Base-by-base conservation (phyloP, 2,888 invertebrate species). In the Nomada hirtipes region DNA sequence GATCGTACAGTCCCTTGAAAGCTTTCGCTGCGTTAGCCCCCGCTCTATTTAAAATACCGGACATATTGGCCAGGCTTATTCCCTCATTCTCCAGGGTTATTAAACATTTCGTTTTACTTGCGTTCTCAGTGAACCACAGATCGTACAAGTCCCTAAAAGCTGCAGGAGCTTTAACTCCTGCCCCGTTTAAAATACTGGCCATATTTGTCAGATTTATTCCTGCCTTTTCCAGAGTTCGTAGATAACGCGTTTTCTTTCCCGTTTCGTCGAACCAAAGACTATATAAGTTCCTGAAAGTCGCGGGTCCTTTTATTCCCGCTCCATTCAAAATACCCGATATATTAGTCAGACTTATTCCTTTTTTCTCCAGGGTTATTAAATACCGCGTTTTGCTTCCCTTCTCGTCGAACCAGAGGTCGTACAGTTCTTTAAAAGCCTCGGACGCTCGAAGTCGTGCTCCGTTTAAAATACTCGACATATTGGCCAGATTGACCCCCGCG, bases 111-210 rank as follows among this genome's bases (percentile, higher is more conserved):
- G 82, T 80, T 70, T 72, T 73, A 26, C 71, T 83, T 59, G 77
- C 80, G 4, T 75, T 9, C 9, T 2, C 74, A 78, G 85, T 83
- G 87, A 91, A 89, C 84, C 88, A 90, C 36, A 83, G 73, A 64
- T 68, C 77, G 85, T 87, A 84, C 7, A 91, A 86, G 29, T 88
- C 79, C 85, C 86, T 80, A 85, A 91, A 91, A 86, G 89, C 87
- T 86, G 86, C 57, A 77, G 79, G 76, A 82, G 89, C 86, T 20
- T 79, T 78, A 26, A 42, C 36, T 47, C 76, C 87, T 72, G 88
- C 79, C 72, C 76, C 71, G 82, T 81, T 36, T 64, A 90, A 83
- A 36, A 90, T 84, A 82, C 87, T 60, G 36, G 87, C 88, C 57
- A 90, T 76, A 71, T 87, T 85, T 65, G 53, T 10, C 18, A 88